phyloP scores from a whole-genome alignment of 2,113 vertebrate species.

The Corythaeola cristata region DNA sequence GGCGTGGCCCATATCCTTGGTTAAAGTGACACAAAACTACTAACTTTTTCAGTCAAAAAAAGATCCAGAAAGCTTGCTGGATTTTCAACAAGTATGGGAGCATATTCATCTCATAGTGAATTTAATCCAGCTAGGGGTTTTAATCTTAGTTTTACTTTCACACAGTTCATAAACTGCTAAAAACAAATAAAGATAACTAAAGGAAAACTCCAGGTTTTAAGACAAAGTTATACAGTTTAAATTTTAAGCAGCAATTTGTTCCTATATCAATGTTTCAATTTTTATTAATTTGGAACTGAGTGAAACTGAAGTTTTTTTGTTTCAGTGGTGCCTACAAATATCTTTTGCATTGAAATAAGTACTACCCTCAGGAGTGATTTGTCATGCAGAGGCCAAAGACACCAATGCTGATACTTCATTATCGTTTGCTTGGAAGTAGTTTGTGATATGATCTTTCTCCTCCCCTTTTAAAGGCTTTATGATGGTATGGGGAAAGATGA shows the following conservation, averaged over 20 bases:
- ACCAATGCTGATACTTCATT: not conserved
- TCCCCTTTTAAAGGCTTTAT: not conserved
- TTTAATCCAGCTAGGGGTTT: not conserved
- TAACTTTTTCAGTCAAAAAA: not conserved
- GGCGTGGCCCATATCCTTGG: not conserved
- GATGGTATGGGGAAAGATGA: not conserved
- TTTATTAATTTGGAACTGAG: not conserved
- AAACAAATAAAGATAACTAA: not conserved
- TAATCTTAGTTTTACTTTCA: not conserved
- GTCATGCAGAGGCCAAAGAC: not conserved
- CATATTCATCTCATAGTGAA: not conserved
- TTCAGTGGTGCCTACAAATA: not conserved
- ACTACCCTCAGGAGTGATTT: accelerated
- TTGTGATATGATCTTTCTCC: not conserved
- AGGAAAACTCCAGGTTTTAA: not conserved
- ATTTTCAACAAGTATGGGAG: not conserved
- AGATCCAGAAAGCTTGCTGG: not conserved
- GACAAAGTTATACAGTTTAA: not conserved
- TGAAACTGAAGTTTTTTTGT: not conserved
- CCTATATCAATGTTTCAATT: not conserved
- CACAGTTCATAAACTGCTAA: not conserved
- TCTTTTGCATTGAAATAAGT: not conserved
- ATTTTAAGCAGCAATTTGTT: not conserved
- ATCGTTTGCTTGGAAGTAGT: not conserved
- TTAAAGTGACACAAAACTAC: not conserved